phyloP scores from a whole-genome alignment of 2,888 invertebrate genomes.

The Amphipoea oculea region DNA sequence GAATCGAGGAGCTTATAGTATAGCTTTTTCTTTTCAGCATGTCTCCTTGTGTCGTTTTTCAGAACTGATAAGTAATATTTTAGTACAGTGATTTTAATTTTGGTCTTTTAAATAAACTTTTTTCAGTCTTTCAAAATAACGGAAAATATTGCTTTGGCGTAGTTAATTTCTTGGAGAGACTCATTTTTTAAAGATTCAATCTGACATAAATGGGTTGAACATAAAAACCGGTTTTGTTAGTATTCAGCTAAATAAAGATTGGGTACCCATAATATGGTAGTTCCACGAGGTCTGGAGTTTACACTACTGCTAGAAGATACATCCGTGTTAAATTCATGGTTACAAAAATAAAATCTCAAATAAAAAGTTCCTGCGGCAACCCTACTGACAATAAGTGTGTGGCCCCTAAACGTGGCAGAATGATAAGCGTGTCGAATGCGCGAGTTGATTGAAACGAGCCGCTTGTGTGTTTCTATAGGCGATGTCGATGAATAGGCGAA shows the following conservation, averaged over 20 bases:
- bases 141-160: not conserved
- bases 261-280: too few relatives aligned
- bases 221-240: not conserved
- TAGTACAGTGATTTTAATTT: too few relatives aligned
- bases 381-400: conserved; percentile 60
- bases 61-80: too few relatives aligned
- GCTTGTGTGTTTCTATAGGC: conserved; percentile 39
- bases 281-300: too few relatives aligned
- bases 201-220: not conserved
- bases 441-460: conserved; percentile 67
- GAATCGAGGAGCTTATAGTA: not conserved
- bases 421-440: conserved; percentile 66
- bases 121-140: too few relatives aligned
- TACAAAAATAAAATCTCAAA: not conserved
- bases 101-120: too few relatives aligned
- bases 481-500: conserved; percentile 55
- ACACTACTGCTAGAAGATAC: too few relatives aligned
- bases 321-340: not conserved
- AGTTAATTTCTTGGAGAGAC: not conserved
- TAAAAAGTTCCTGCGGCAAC: conserved; percentile 39
- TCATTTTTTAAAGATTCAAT: not conserved
- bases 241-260: too few relatives aligned
- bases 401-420: conserved; percentile 68
- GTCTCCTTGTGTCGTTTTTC: too few relatives aligned
- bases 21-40: not conserved